Base-by-base conservation (phyloP, 1,140 invertebrate genomes). In the Brachionus koreanus region DNA sequence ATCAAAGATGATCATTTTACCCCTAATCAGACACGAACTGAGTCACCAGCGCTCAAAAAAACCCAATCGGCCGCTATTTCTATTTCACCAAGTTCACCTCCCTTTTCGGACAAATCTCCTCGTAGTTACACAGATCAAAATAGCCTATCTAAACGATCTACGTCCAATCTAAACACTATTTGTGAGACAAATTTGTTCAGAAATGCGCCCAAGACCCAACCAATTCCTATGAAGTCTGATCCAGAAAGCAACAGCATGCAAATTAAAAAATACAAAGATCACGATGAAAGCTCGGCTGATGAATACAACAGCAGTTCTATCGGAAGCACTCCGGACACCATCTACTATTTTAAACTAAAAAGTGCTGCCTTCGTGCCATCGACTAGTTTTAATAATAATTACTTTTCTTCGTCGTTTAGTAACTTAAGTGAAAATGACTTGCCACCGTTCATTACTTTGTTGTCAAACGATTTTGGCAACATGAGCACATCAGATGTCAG, bases 1-100 rank as follows among this genome's bases (percentile, higher is more conserved):
- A 86, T 95, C 2, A 95, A 96, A 86, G 95, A 94, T 87, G 94
- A 96, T 89, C 94, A 96, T 87, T 96, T 96, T 87, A 91, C 92
- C 84, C 90, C 91, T 3, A 93, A 93, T 12, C 33, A 69, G 35
- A 42, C 9, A 16, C 33, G 65, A 87, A 88, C 91, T 83, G 94
- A 93, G 89, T 92, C 92, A 7, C 74, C 74, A 0, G 25, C 12
- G 13, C 16, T 46, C 2, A 25, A 12, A 33, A 61, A 61, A 69
- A 69, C 37, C 9, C 33, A 69, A 9, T 69, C 76, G 16, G 49
- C 46, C 7, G 49, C 46, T 12, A 61, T 33, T 42, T 42, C 33
- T 33, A 23, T 43, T 5, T 63, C 76, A 10, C 69, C 69, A 0
- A 74, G 69, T 29, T 74, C 69, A 29, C 69, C 69, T 19, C 37